A percentile compares a stretch with the other conserved stretches of the same genome.
These are phyloP conservation scores for Mya arenaria DNA, from an alignment of 1,140 invertebrate species.

Conservation along the genomic window DNA sequence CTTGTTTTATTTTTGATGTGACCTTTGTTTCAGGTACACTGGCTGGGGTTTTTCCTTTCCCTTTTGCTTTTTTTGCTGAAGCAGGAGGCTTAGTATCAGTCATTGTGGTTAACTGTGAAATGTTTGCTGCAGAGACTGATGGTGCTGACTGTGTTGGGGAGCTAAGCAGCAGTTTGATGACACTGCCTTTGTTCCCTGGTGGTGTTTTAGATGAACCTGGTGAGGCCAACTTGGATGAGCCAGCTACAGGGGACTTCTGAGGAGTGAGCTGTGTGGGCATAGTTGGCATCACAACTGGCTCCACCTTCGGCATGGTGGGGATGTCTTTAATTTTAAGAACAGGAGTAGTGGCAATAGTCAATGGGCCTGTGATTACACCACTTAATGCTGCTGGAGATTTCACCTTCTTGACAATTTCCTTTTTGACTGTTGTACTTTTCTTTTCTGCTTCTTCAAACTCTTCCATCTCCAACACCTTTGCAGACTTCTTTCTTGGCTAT, in stretches of 20 bases:
- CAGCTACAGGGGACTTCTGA: slow-evolving; percentile 23
- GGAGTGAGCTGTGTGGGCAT: not conserved
- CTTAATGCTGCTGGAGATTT: slow-evolving; percentile 53
- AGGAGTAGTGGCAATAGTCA: slow-evolving; percentile 38
- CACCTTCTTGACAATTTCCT: slow-evolving; percentile 57
- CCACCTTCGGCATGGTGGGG: slow-evolving; percentile 19
- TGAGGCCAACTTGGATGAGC: not conserved
- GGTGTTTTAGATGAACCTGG: not conserved
- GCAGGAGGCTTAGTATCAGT: not conserved
- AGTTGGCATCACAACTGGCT: not conserved
- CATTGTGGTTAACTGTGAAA: slow-evolving; percentile 44
- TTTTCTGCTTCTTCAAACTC: slow-evolving; percentile 94
- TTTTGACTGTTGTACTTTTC: slow-evolving; percentile 66
- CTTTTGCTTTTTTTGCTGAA: slow-evolving; percentile 19
- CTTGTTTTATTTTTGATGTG: slow-evolving; percentile 28
- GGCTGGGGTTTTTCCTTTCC: not conserved
- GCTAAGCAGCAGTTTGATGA: slow-evolving; percentile 71
- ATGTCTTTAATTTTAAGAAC: slow-evolving; percentile 43
- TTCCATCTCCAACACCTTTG: slow-evolving; percentile 89
- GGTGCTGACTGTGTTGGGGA: slow-evolving; percentile 64
- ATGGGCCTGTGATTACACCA: not conserved
- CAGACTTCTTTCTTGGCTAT: slow-evolving; percentile 94
- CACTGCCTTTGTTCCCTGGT: slow-evolving; percentile 58
- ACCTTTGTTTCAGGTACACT: not conserved
- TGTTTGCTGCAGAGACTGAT: slow-evolving; percentile 52